These are phyloP conservation scores for Polyommatus icarus DNA, from an alignment of 2,888 invertebrate species.

Conservation along the genomic window DNA sequence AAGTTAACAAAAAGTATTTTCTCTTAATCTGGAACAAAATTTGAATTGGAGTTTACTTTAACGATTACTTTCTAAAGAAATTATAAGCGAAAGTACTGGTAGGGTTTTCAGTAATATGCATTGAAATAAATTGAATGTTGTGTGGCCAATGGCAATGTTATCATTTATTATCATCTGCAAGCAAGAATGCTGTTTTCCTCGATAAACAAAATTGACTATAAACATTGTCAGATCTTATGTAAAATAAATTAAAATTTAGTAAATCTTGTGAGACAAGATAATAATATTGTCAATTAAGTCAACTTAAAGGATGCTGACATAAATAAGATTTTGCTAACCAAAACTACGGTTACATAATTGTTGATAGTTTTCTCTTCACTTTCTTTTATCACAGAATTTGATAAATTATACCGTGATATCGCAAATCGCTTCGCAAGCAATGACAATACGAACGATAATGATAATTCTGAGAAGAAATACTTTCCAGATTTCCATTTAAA, in stretches of 20 bases:
- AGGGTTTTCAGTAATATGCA: neutral
- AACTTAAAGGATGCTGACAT: neutral
- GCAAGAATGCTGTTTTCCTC: too few species aligned
- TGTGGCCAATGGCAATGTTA: too few species aligned
- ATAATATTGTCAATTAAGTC: too few species aligned
- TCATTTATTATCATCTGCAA: too few species aligned
- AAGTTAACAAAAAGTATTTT: neutral
- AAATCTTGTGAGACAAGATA: too few species aligned
- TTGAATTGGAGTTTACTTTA: neutral
- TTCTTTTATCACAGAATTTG: constrained; percentile 9
- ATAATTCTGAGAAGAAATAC: constrained; percentile 21
- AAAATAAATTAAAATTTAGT: too few species aligned
- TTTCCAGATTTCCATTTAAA: constrained; percentile 11
- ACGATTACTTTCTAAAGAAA: constrained; percentile 13
- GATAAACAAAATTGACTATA: too few species aligned
- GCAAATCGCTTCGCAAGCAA: constrained; percentile 6
- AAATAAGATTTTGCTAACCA: neutral
- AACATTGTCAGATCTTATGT: too few species aligned
- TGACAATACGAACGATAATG: neutral
- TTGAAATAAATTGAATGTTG: neutral
- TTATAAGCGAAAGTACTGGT: neutral
- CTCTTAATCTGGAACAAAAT: constrained; percentile 18
- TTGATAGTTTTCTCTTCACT: constrained; percentile 8
- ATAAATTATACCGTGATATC: constrained; percentile 22
- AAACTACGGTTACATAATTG: neutral